These are phyloP conservation scores for Leucoptera coffeella DNA, from an alignment of 2,888 invertebrate species.

Conservation along the genomic window DNA sequence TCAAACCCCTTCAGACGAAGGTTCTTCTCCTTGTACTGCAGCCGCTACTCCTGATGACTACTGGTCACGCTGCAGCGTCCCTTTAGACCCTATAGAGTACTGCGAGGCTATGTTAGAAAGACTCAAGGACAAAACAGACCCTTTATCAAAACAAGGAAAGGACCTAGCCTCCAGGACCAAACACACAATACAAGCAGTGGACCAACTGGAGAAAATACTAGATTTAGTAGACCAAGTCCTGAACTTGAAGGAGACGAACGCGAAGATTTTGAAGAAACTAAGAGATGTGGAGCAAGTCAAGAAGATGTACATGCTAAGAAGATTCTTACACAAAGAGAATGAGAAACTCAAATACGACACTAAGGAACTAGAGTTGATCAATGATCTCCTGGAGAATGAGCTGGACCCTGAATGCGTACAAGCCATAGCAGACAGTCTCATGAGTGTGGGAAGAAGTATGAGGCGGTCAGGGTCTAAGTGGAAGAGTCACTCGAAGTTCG, in stretches of 20 bases:
- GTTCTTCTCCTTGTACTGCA: slow-evolving; percentile 36
- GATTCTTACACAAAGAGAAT: slow-evolving; percentile 36
- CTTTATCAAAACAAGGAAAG: slow-evolving; percentile 44
- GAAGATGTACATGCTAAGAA: slow-evolving; percentile 56
- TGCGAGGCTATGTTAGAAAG: slow-evolving; percentile 36
- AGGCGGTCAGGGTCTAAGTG: slow-evolving; percentile 46
- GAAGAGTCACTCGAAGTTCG: slow-evolving; percentile 34
- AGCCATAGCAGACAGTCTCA: slow-evolving; percentile 59
- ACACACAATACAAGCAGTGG: slow-evolving; percentile 61
- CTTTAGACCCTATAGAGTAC: slow-evolving; percentile 21
- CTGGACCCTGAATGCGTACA: slow-evolving; percentile 58
- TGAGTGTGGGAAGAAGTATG: slow-evolving; percentile 46
- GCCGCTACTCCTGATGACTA: slow-evolving; percentile 22
- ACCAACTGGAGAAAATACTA: slow-evolving; percentile 74
- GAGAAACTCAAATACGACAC: slow-evolving; percentile 24
- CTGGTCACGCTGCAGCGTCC: slow-evolving; percentile 20
- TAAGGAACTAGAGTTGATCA: slow-evolving; percentile 28
- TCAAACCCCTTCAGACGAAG: slow-evolving; percentile 35
- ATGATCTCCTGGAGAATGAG: slow-evolving; percentile 49
- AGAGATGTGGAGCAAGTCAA: slow-evolving; percentile 68
- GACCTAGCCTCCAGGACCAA: slow-evolving; percentile 51
- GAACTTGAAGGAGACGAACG: slow-evolving; percentile 65
- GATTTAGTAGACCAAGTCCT: slow-evolving; percentile 71
- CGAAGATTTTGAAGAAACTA: slow-evolving; percentile 59
- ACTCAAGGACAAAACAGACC: slow-evolving; percentile 29